These are phyloP conservation scores for Gryon sp. DNA, from an alignment of 1,140 invertebrate genomes.

Conservation along the genomic window DNA sequence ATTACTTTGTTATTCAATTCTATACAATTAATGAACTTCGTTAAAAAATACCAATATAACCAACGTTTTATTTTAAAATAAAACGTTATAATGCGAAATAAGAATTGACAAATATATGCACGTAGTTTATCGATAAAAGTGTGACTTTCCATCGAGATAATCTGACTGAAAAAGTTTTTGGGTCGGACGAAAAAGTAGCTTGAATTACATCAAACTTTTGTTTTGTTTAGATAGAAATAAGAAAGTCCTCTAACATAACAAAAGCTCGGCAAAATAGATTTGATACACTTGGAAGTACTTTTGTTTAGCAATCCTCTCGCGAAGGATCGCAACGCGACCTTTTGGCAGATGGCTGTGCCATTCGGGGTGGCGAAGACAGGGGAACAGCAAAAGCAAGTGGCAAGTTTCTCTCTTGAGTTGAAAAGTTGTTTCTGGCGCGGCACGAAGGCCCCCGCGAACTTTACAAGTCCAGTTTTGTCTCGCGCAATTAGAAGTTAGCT, in stretches of 20 bases:
- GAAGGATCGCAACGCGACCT: constrained; percentile 26
- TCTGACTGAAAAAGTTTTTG: no score
- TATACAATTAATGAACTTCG: no score
- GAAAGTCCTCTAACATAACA: not conserved
- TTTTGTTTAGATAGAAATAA: not conserved
- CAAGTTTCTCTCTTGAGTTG: constrained; percentile 67
- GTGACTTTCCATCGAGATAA: no score
- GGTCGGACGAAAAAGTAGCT: constrained; percentile 25
- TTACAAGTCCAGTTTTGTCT: constrained; percentile 74
- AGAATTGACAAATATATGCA: no score
- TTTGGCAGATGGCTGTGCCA: constrained; percentile 33
- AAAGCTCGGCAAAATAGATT: constrained; percentile 15
- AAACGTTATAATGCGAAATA: no score
- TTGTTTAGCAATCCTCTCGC: constrained; percentile 32
- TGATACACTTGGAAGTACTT: constrained; percentile 37
- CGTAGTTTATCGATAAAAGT: no score
- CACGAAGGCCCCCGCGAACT: constrained; percentile 64
- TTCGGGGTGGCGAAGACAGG: not conserved
- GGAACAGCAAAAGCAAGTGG: constrained; percentile 59
- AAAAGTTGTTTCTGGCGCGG: constrained; percentile 62
- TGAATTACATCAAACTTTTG: constrained; percentile 24
- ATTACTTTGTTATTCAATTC: no score
- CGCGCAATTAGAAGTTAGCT: constrained; percentile 77
- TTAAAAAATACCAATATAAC: no score
- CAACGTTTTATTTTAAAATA: no score